phyloP scores from a whole-genome alignment of 2,113 vertebrate species.

The Egretta garzetta region DNA sequence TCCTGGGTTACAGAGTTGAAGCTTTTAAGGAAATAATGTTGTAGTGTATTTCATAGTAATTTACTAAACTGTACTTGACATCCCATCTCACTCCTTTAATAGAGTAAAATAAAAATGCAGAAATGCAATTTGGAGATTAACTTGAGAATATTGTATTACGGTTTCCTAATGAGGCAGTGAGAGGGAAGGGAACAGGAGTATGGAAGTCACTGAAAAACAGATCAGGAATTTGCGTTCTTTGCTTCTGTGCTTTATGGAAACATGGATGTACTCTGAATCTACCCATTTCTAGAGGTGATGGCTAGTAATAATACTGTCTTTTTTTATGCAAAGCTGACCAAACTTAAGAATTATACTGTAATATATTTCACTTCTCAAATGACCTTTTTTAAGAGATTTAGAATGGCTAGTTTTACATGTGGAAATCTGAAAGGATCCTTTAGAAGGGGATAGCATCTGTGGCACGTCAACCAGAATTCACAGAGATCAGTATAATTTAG shows the following conservation, averaged over 20 bases:
- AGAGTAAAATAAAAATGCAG: neutral
- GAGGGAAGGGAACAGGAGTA: neutral
- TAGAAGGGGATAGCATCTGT: neutral
- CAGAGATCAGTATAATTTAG: neutral
- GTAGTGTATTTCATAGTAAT: neutral
- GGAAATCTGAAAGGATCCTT: neutral
- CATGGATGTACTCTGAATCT: neutral
- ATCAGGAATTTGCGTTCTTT: neutral
- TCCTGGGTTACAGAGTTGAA: neutral
- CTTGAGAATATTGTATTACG: neutral
- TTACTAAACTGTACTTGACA: neutral
- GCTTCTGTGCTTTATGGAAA: neutral
- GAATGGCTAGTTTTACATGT: neutral
- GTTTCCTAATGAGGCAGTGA: neutral
- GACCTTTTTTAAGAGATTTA: neutral
- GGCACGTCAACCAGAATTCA: neutral
- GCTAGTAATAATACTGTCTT: neutral
- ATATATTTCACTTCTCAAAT: neutral
- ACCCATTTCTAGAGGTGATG: neutral
- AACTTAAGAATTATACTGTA: neutral
- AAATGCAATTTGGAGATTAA: neutral
- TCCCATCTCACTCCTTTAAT: neutral
- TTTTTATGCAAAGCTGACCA: neutral
- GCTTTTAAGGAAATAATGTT: neutral
- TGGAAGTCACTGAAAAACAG: neutral